These are phyloP conservation scores for Pterophyllum scalare DNA, from an alignment of 2,113 vertebrate species.

Conservation along the genomic window DNA sequence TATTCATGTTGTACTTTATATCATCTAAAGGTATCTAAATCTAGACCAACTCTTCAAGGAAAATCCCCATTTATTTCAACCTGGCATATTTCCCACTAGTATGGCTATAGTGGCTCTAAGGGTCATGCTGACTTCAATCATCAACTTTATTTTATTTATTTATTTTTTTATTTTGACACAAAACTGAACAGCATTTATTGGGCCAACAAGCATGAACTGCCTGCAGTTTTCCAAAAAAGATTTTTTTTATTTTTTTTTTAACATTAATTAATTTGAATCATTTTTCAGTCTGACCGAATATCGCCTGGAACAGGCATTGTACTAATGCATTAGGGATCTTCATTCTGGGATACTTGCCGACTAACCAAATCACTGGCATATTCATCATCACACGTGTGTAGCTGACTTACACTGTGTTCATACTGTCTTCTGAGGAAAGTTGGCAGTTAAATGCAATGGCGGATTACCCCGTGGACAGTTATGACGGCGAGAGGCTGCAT, in stretches of 20 bases:
- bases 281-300: conserved; percentile 3
- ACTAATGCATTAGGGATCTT: not conserved
- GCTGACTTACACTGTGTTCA: conserved; percentile 4
- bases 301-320: not conserved
- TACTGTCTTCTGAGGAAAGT: conserved; percentile 9
- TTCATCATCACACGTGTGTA: conserved; percentile 1
- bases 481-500: not conserved
- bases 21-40: conserved; percentile 8
- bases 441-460: conserved; percentile 11
- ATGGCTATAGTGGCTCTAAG: not conserved
- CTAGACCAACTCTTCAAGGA: conserved; percentile 8
- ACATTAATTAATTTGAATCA: conserved; percentile 1
- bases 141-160: not conserved
- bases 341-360: not conserved
- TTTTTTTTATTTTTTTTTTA: not conserved
- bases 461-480: conserved; percentile 3
- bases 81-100: not conserved
- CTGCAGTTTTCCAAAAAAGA: not conserved
- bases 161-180: not conserved
- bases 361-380: not conserved
- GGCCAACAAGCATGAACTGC: not conserved
- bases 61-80: conserved; percentile 1
- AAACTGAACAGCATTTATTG: not conserved
- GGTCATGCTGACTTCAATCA: conserved; percentile 1
- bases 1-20: conserved; percentile 4